phyloP scores from a whole-genome alignment of 2,888 invertebrate species.

The Aphodius sticticus region DNA sequence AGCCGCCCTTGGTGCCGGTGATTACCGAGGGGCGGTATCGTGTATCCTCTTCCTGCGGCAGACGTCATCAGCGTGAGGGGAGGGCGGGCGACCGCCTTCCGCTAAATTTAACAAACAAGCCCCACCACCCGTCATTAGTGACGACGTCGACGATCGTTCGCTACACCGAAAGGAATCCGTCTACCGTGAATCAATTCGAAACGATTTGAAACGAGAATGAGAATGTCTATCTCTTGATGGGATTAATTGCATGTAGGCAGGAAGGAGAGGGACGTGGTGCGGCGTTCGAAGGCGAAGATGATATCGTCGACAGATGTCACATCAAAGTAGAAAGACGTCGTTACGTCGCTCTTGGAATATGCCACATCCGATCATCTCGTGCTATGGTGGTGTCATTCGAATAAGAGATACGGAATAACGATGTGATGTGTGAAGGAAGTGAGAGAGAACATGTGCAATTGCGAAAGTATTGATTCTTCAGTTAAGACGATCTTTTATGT shows the following conservation, averaged over 20 bases:
- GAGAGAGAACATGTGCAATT: background rate
- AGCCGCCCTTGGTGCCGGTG: background rate
- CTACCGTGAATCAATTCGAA: background rate
- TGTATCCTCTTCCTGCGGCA: constrained; percentile 4
- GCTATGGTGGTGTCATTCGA: background rate
- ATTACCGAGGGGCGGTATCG: constrained; percentile 4
- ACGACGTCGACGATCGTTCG: background rate
- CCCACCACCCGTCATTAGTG: background rate
- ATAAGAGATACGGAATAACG: too few species aligned
- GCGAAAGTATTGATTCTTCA: background rate
- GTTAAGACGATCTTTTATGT: background rate
- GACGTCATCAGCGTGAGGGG: background rate
- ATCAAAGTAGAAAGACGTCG: background rate
- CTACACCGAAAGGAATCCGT: background rate
- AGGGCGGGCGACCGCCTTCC: background rate
- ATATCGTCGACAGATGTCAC: background rate
- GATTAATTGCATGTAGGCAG: background rate
- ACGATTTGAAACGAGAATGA: background rate
- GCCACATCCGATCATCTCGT: background rate
- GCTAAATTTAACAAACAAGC: background rate
- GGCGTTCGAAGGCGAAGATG: background rate
- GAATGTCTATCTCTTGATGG: background rate
- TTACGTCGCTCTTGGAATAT: constrained; percentile 4
- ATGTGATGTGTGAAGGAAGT: background rate
- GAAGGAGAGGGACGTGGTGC: background rate